phyloP scores from a whole-genome alignment of 2,797 vertebrate genomes.

The Neomorphus geoffroyi region DNA sequence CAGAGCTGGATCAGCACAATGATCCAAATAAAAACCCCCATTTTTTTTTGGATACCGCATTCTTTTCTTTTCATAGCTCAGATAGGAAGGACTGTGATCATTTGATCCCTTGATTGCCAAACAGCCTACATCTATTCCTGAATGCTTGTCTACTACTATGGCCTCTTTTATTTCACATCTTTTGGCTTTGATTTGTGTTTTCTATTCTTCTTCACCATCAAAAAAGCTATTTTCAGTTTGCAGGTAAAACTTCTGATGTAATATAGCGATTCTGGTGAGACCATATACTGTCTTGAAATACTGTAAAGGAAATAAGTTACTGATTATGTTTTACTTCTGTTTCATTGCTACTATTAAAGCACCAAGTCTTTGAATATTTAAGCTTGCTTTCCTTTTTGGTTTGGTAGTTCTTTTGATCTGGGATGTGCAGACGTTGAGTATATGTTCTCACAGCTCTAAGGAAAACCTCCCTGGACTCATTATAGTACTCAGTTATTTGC shows the following conservation, averaged over 20 bases:
- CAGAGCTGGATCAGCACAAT: background rate
- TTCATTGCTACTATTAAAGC: background rate
- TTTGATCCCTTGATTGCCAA: background rate
- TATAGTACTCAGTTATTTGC: background rate
- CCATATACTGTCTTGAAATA: background rate
- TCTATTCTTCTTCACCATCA: background rate
- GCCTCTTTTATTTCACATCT: background rate
- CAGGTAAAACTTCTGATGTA: background rate
- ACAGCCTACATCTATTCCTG: background rate
- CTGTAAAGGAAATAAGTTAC: background rate
- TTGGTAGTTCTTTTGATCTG: background rate
- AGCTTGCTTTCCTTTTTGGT: background rate
- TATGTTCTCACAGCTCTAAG: background rate
- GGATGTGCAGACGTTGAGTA: background rate
- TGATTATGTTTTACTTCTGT: background rate
- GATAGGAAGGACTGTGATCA: background rate
- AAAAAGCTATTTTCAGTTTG: background rate
- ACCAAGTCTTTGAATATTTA: background rate
- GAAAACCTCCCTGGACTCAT: background rate
- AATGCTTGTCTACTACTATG: background rate
- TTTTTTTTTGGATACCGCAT: background rate
- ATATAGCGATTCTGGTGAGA: background rate
- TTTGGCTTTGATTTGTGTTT: background rate
- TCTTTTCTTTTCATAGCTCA: background rate
- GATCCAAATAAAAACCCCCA: background rate